Conservation (phyloP, 2,888 invertebrate species). For the Urechis unicinctus region DNA sequence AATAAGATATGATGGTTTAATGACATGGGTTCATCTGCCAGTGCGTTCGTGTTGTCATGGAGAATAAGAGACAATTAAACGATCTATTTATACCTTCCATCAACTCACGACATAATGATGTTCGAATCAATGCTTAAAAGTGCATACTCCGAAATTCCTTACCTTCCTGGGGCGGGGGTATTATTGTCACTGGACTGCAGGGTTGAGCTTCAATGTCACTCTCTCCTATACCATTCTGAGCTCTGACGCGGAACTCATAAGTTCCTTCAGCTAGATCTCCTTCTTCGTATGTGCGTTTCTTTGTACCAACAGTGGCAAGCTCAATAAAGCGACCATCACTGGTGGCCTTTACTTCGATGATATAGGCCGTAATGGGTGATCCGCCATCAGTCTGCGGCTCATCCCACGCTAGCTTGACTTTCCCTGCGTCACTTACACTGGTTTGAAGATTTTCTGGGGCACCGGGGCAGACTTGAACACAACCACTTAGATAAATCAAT, state of each 20-base stretch:
- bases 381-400: conserved; percentile 40
- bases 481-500: too few relatives aligned
- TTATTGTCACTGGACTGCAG: conserved; percentile 64
- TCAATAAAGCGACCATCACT: conserved; percentile 4
- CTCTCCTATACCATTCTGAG: conserved; percentile 73
- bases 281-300: conserved; percentile 1
- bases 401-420: conserved; percentile 31
- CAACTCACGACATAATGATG: background rate
- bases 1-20: too few relatives aligned
- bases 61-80: too few relatives aligned
- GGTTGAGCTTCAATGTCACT: conserved; percentile 60
- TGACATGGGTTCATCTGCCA: too few relatives aligned
- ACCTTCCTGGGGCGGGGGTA: too few relatives aligned
- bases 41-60: too few relatives aligned
- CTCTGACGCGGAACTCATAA: conserved; percentile 79
- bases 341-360: conserved; percentile 21
- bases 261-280: conserved; percentile 10
- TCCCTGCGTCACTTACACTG: conserved; percentile 1
- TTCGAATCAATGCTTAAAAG: too few relatives aligned
- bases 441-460: conserved; percentile 7
- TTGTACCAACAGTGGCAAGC: conserved; percentile 6
- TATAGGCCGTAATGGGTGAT: conserved; percentile 26
- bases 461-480: background rate
- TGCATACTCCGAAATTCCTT: too few relatives aligned
- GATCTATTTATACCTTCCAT: background rate